phyloP scores from a whole-genome alignment of 2,797 vertebrate genomes.

The Spinibarbus caldwelli region DNA sequence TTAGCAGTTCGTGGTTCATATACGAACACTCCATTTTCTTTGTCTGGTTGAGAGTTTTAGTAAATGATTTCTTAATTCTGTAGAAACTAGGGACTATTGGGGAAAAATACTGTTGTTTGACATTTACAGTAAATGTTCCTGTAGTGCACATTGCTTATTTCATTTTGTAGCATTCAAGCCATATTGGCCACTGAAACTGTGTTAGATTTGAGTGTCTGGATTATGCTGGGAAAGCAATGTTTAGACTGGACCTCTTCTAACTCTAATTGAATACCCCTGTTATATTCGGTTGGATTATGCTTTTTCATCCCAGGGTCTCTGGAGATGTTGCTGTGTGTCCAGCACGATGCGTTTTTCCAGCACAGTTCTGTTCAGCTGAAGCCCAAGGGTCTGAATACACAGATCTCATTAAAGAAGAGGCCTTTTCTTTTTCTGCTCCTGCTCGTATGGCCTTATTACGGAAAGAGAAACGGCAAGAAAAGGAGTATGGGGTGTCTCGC shows the following conservation, averaged over 20 bases:
- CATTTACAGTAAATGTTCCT: background rate
- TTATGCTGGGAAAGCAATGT: background rate
- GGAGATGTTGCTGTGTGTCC: conserved; percentile 48
- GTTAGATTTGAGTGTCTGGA: background rate
- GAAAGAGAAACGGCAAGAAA: conserved; percentile 1
- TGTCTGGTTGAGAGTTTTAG: background rate
- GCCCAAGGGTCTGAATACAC: conserved; percentile 68
- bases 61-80: background rate
- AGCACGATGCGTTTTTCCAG: conserved; percentile 59
- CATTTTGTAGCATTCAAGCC: background rate
- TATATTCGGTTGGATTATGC: conserved; percentile 37
- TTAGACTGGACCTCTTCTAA: conserved; percentile 2
- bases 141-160: background rate
- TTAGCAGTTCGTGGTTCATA: background rate
- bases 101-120: background rate
- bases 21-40: background rate
- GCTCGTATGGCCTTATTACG: conserved; percentile 22
- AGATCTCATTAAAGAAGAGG: conserved; percentile 69
- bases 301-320: conserved; percentile 49
- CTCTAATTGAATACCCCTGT: conserved; percentile 15
- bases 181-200: background rate
- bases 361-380: conserved; percentile 64
- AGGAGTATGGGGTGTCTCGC: conserved; percentile 17
- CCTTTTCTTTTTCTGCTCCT: conserved; percentile 52
- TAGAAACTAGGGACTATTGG: background rate